Conservation (phyloP, 2,888 invertebrate species). For the Lycophotia porphyrea region DNA sequence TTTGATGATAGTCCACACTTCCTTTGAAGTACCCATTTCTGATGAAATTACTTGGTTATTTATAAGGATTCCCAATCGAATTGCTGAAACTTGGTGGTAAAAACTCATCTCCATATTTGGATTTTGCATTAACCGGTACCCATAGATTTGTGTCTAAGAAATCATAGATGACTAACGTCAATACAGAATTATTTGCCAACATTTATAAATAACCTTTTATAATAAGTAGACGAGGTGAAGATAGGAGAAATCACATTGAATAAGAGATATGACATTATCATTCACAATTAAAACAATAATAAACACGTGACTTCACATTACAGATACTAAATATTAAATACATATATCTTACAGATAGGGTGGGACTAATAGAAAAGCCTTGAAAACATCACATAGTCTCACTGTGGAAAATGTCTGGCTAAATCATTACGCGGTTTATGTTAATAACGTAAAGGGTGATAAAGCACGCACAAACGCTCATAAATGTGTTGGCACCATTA, state of each 20-base stretch:
- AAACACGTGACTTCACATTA: conserved; percentile 56
- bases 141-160: conserved; percentile 4
- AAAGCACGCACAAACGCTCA: conserved; percentile 84
- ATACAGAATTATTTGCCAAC: conserved; percentile 17
- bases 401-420: conserved; percentile 75
- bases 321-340: conserved; percentile 37
- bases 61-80: conserved; percentile 18
- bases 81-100: background rate
- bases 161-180: conserved; percentile 1
- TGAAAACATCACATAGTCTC: conserved; percentile 69
- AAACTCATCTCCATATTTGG: background rate
- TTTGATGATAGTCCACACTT: conserved; percentile 69
- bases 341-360: conserved; percentile 52
- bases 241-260: conserved; percentile 43
- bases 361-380: conserved; percentile 67
- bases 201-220: conserved; percentile 44
- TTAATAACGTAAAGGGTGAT: conserved; percentile 80
- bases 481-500: conserved; percentile 77
- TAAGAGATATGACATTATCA: conserved; percentile 45
- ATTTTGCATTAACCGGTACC: background rate
- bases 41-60: conserved; percentile 46
- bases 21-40: conserved; percentile 65
- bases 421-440: conserved; percentile 79
- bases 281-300: conserved; percentile 41
- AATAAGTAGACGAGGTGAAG: conserved; percentile 42